These are phyloP conservation scores for Leucophenga maculata DNA, from an alignment of 2,888 invertebrate species.

Conservation along the genomic window DNA sequence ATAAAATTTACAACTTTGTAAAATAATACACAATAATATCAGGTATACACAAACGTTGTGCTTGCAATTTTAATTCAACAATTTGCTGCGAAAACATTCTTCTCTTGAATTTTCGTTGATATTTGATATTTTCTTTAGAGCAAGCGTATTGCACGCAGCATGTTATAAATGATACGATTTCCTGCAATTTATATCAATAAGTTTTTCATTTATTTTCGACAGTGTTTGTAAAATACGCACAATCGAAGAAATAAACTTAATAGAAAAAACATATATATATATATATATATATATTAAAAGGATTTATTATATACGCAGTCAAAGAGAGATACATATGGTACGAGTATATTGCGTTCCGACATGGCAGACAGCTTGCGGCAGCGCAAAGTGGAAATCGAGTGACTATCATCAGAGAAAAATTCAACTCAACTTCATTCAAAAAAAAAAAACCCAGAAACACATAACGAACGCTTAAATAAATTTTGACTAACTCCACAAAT, in stretches of 20 bases:
- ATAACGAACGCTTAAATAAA: too few species aligned
- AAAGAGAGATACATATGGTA: too few species aligned
- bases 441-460: too few species aligned
- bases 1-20: too few species aligned
- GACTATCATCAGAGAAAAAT: slow-evolving; percentile 1
- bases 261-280: background rate
- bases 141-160: background rate
- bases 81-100: too few species aligned
- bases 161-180: slow-evolving; percentile 21
- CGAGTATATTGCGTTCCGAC: too few species aligned
- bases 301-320: slow-evolving; percentile 23
- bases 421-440: background rate
- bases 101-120: too few species aligned
- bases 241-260: background rate
- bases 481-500: too few species aligned
- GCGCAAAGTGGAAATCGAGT: background rate
- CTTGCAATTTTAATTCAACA: background rate
- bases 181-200: slow-evolving; percentile 33
- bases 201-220: slow-evolving; percentile 16
- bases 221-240: background rate
- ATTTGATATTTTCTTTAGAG: background rate
- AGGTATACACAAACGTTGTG: too few species aligned
- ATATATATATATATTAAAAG: too few species aligned
- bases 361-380: too few species aligned
- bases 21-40: too few species aligned